Percentiles rank a stretch among this genome's conserved stretches.
phyloP scores from a whole-genome alignment of 2,888 invertebrate genomes.

The Flexamia atlantica region DNA sequence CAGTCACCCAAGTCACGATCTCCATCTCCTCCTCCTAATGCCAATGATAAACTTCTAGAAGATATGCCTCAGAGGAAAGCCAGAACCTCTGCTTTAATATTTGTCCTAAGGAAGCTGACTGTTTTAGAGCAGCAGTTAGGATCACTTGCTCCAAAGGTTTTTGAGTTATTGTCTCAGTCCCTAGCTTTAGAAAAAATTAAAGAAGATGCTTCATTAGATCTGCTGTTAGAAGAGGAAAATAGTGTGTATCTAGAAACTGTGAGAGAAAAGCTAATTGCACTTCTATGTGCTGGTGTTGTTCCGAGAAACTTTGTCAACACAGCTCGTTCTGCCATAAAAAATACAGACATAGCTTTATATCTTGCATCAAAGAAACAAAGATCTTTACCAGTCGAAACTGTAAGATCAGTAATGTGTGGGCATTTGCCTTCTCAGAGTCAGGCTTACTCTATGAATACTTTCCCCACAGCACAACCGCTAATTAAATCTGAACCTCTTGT shows the following conservation, averaged over 20 bases:
- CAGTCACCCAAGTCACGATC: slow-evolving; percentile 31
- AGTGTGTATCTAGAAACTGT: slow-evolving; percentile 89
- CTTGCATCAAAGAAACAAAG: slow-evolving; percentile 30
- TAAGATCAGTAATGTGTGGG: background rate
- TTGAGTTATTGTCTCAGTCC: slow-evolving; percentile 87
- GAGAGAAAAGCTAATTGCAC: slow-evolving; percentile 91
- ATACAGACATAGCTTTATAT: slow-evolving; percentile 78
- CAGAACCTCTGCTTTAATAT: slow-evolving; percentile 76
- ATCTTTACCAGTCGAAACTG: background rate
- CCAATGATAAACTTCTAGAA: slow-evolving; percentile 40
- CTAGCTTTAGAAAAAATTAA: slow-evolving; percentile 85
- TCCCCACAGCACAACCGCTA: background rate
- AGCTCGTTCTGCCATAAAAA: slow-evolving; percentile 85
- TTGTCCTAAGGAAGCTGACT: slow-evolving; percentile 85
- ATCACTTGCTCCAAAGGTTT: slow-evolving; percentile 89
- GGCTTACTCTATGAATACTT: background rate
- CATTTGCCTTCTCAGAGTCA: background rate
- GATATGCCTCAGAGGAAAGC: slow-evolving; percentile 52
- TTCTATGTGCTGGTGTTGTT: slow-evolving; percentile 84
- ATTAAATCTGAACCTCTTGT: slow-evolving; percentile 74
- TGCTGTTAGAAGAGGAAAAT: slow-evolving; percentile 84
- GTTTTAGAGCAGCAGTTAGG: slow-evolving; percentile 91
- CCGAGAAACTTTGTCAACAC: slow-evolving; percentile 82
- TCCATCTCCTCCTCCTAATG: slow-evolving; percentile 62
- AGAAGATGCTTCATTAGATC: slow-evolving; percentile 80